phyloP scores from a whole-genome alignment of 2,888 invertebrate genomes.

The Ochlodes sylvanus region DNA sequence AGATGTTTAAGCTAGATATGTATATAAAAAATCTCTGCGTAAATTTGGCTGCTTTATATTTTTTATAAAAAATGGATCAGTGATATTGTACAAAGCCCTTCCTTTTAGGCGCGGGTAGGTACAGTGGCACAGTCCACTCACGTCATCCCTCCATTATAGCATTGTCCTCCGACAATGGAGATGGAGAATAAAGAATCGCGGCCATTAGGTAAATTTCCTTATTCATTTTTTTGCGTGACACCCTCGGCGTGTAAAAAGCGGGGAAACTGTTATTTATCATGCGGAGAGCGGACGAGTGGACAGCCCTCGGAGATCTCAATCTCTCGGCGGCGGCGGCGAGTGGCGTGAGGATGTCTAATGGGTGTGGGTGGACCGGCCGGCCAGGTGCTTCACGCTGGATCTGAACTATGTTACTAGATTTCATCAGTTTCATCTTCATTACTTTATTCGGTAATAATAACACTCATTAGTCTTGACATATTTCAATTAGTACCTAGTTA shows the following conservation, averaged over 20 bases:
- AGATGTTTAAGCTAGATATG: neutral
- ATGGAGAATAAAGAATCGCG: slow-evolving; percentile 81
- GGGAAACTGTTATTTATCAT: slow-evolving; percentile 77
- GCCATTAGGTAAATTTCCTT: slow-evolving; percentile 85
- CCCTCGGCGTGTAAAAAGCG: slow-evolving; percentile 75
- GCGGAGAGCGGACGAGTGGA: slow-evolving; percentile 52
- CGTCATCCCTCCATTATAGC: slow-evolving; percentile 83
- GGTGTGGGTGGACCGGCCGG: slow-evolving; percentile 51
- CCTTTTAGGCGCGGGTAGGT: slow-evolving; percentile 52
- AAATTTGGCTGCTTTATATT: slow-evolving; percentile 28
- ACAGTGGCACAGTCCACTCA: slow-evolving; percentile 71
- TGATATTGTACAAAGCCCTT: slow-evolving; percentile 54
- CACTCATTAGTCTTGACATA: too few relatives aligned
- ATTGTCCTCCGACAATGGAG: slow-evolving; percentile 82
- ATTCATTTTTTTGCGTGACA: slow-evolving; percentile 83
- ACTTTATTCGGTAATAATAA: too few relatives aligned
- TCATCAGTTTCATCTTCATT: too few relatives aligned
- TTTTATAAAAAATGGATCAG: slow-evolving; percentile 48
- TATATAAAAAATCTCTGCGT: neutral
- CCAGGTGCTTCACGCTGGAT: slow-evolving; percentile 46
- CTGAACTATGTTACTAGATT: neutral
- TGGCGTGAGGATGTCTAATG: slow-evolving; percentile 60
- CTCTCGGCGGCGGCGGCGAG: slow-evolving; percentile 44
- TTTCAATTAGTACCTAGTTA: too few relatives aligned
- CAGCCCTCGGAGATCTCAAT: slow-evolving; percentile 70